phyloP scores from a whole-genome alignment of 1,140 invertebrate species.

The silkworm (Bombyx mori) region ASM3026992v2 NC_085117.1:13445501-13446000 shows the following conservation, averaged over 20 bases:
- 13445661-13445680: slow-evolving; percentile 81
- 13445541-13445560: no score
- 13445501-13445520: no score
- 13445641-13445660: slow-evolving; percentile 43
- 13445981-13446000: no score
- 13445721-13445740: slow-evolving; percentile 30
- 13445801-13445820: slow-evolving; percentile 92
- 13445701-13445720: slow-evolving; percentile 43
- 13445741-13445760: slow-evolving; percentile 31
- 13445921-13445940: no score
- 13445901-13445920: slow-evolving; percentile 34
- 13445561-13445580: no score
- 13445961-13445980: no score
- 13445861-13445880: slow-evolving; percentile 82
- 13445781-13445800: slow-evolving; percentile 84
- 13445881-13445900: slow-evolving; percentile 91
- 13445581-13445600: no score
- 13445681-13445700: slow-evolving; percentile 66
- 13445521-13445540: no score
- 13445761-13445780: slow-evolving; percentile 45
- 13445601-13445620: no score
- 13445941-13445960: no score
- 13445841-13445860: slow-evolving; percentile 80
- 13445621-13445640: no score
- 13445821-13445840: slow-evolving; percentile 93